phyloP scores from a whole-genome alignment of 2,113 vertebrate genomes.

The Saiga tatarica region DNA sequence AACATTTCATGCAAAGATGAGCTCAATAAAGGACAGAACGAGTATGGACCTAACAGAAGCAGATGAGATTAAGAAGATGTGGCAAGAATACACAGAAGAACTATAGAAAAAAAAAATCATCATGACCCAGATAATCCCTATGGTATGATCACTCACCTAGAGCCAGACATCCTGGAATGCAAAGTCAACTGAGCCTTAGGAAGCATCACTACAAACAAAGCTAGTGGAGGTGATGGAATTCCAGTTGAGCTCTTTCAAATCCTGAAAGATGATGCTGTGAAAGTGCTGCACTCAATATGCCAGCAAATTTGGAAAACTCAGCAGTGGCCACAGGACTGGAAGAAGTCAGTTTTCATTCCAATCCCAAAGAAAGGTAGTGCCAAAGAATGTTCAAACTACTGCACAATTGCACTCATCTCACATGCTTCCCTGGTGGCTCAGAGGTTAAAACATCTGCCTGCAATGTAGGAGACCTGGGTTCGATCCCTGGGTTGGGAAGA shows the following conservation, averaged over 20 bases:
- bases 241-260: background rate
- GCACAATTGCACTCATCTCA: background rate
- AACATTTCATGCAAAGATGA: background rate
- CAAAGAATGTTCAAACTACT: background rate
- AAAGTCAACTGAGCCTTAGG: background rate
- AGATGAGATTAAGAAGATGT: accelerated
- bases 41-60: background rate
- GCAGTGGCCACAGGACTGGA: background rate
- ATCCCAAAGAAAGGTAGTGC: background rate
- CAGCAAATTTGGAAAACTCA: background rate
- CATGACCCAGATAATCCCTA: background rate
- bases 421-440: background rate
- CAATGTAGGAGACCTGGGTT: too few species aligned
- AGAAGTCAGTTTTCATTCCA: background rate
- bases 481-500: too few species aligned
- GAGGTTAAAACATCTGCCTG: too few species aligned
- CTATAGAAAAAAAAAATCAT: background rate
- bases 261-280: background rate
- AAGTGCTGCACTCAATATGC: background rate
- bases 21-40: background rate
- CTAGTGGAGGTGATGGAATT: background rate
- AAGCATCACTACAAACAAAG: background rate
- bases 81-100: background rate
- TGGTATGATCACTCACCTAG: background rate
- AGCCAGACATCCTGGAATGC: background rate